Evolutionary conservation across 2,797 vertebrate genomes (phyloP).

Genomic region (Eospalax fontanierii): DNA sequence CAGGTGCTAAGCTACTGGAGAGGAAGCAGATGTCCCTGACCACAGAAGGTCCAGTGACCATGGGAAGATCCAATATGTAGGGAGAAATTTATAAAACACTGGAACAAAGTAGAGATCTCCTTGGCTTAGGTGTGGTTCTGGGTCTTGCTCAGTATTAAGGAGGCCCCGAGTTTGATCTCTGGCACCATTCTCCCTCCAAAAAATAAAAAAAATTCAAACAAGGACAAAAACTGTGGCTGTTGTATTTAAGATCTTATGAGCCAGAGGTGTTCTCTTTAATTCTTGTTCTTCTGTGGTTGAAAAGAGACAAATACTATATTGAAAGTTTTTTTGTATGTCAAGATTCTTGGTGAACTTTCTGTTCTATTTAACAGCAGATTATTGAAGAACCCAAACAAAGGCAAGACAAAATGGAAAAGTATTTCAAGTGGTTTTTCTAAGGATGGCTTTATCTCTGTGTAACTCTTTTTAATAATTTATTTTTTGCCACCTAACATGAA

Average conservation of each 20-base stretch:
- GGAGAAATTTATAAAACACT: not conserved
- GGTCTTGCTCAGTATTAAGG: not conserved
- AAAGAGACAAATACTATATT: not conserved
- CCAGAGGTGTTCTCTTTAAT: not conserved
- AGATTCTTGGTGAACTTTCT: not conserved
- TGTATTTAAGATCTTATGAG: not conserved
- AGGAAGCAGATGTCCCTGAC: not conserved
- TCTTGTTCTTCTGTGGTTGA: not conserved
- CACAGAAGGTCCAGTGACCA: not conserved
- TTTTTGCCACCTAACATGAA: constrained; percentile 67
- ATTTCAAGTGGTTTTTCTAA: constrained; percentile 71
- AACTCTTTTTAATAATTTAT: constrained; percentile 75
- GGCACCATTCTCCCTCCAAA: not conserved
- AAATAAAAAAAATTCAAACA: not conserved
- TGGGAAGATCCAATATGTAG: not conserved
- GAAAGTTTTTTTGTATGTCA: not conserved
- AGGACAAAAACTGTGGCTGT: not conserved
- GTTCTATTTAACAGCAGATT: not conserved
- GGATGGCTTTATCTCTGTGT: constrained; percentile 66
- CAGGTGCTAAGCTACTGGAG: not conserved
- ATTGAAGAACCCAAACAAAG: constrained; percentile 20
- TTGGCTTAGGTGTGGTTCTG: not conserved
- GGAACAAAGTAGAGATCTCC: not conserved
- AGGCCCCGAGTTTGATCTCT: not conserved
- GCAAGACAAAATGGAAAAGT: constrained; percentile 61